Evolutionary conservation across 2,888 invertebrate genomes (phyloP).

Genomic region (Phaonia tiefii): DNA sequence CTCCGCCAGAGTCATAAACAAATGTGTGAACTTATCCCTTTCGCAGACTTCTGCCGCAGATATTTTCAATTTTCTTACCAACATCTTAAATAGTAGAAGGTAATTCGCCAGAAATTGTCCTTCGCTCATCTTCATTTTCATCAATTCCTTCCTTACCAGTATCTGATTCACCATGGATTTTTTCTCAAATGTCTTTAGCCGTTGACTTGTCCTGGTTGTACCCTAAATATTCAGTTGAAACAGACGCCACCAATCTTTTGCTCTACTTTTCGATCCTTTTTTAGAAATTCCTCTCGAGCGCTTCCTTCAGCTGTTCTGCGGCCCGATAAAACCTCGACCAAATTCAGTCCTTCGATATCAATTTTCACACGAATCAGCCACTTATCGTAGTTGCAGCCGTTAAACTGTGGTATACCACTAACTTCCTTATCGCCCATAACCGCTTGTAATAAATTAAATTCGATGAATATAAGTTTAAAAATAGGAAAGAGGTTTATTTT

Average conservation of each 20-base stretch:
- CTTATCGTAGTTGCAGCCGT: constrained; percentile 34
- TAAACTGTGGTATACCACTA: constrained; percentile 37
- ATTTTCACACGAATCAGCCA: constrained; percentile 38
- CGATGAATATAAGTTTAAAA: too few species aligned
- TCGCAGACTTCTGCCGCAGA: neutral
- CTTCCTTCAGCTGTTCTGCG: constrained; percentile 9
- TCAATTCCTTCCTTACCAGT: constrained; percentile 32
- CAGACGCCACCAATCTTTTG: constrained; percentile 29
- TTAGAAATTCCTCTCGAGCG: constrained; percentile 7
- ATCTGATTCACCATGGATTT: constrained; percentile 42
- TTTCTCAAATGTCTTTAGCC: constrained; percentile 45
- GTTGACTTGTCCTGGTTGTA: constrained; percentile 16
- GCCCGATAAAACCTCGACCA: constrained; percentile 41
- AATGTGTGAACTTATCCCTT: constrained; percentile 4
- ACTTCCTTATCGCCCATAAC: constrained; percentile 38
- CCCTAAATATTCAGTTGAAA: neutral
- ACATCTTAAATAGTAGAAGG: neutral
- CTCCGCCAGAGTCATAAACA: too few species aligned
- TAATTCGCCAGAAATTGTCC: neutral
- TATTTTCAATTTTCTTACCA: neutral
- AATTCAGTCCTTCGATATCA: constrained; percentile 32
- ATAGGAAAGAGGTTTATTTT: too few species aligned
- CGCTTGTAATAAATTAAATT: too few species aligned
- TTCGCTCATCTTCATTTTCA: constrained; percentile 39
- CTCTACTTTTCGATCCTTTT: constrained; percentile 19